Evolutionary conservation across 2,797 vertebrate genomes (phyloP), one percentile per base, ranked within the genome.

Genomic region (Pangasius sanitwongsei): DNA sequence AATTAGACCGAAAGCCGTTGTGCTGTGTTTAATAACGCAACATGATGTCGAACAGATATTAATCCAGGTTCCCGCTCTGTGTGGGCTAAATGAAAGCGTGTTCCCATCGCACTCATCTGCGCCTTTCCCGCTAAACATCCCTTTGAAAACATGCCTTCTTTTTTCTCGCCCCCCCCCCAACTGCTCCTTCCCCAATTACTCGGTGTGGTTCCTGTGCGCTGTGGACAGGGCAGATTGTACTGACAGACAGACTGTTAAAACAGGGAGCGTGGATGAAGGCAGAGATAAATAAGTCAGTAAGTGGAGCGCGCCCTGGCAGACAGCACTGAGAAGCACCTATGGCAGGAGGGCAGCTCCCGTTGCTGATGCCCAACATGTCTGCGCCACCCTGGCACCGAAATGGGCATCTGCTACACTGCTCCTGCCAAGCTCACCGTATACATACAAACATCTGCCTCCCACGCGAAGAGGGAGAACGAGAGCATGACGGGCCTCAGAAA

Each of bases 391-490:
- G 98, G 98, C 98, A 98, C 95, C 94, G 95, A 96, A 96, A 97
- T 97, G 97, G 97, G 98, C 98, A 99, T 99, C 98, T 99, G 98
- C 97, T 97, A 96, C 95, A 95, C 96, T 96, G 96, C 95, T 88
- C 72, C 90, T 92, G 97, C 97, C 97, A 97, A 97, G 96, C 97
- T 97, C 96, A 97, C 96, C 96, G 96, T 97, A 97, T 97, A 98
- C 97, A 97, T 97, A 97, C 96, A 97, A 97, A 98, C 97, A 98
- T 97, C 97, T 98, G 97, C 97, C 97, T 97, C 96, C 96, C 94
- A 95, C 95, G 97, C 96, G 96, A 97, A 97, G 96, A 91, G 96
- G 96, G 91, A 97, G 96, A 95, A 94, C 94, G 94, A 96, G 97
- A 96, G 96, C 96, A 97, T 97, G 98, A 98, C 98, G 97, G 97